Evolutionary conservation across 2,888 invertebrate genomes (phyloP).

Genomic region (Brachypalpus laphriformis): DNA sequence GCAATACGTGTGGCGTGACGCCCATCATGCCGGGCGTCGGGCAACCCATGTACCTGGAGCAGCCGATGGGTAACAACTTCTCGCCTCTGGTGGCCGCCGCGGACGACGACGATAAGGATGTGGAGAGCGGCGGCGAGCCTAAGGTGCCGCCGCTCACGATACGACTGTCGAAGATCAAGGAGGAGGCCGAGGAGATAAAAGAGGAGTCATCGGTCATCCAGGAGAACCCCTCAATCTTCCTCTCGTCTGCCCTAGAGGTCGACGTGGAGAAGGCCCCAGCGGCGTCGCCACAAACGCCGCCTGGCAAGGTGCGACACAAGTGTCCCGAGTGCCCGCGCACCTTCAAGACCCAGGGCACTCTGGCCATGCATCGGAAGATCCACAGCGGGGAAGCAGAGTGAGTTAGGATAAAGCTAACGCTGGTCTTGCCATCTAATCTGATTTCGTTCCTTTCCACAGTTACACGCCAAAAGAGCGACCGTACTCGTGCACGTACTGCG

Average conservation of each 20-base stretch:
- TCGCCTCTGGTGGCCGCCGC: constrained; percentile 22
- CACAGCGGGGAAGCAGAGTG: constrained; percentile 83
- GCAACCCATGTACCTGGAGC: constrained; percentile 79
- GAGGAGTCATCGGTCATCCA: constrained; percentile 76
- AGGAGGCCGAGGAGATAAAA: constrained; percentile 80
- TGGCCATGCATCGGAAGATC: constrained; percentile 82
- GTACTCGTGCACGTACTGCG: constrained; percentile 82
- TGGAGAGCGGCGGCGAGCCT: constrained; percentile 30
- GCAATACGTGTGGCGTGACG: constrained; percentile 77
- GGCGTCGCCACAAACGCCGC: constrained; percentile 77
- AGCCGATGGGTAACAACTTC: constrained; percentile 75
- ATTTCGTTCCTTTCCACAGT: constrained; percentile 76
- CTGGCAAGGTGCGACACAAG: constrained; percentile 80
- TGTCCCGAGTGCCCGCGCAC: constrained; percentile 82
- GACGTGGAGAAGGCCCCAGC: constrained; percentile 73
- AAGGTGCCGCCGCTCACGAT: constrained; percentile 81
- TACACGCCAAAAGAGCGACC: constrained; percentile 83
- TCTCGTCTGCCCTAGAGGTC: constrained; percentile 30
- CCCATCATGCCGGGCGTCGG: constrained; percentile 77
- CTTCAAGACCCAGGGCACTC: constrained; percentile 81
- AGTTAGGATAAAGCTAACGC: constrained; percentile 63
- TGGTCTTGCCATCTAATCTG: constrained; percentile 24
- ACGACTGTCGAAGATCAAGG: constrained; percentile 80
- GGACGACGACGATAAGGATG: constrained; percentile 50
- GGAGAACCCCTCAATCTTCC: constrained; percentile 61